A percentile compares a stretch with the other conserved stretches of the same genome.
Conservation (phyloP, 2,888 invertebrate genomes). For the Hesperia comma region DNA sequence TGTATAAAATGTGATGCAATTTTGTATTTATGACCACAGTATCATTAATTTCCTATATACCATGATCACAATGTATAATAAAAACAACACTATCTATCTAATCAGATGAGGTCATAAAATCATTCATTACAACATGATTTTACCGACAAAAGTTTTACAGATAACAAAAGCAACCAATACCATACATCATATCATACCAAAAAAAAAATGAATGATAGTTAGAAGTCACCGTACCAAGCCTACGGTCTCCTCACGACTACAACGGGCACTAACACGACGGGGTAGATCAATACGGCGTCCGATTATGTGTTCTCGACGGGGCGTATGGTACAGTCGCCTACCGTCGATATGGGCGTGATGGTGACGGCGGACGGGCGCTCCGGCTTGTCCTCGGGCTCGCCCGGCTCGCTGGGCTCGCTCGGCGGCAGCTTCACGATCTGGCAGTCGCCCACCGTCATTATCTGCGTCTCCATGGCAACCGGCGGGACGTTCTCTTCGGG, state of each 20-base stretch:
- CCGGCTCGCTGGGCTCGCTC: conserved; percentile 59
- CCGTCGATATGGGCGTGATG: conserved; percentile 76
- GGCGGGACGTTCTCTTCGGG: conserved; percentile 67
- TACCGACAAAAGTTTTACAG: too few relatives aligned
- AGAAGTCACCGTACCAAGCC: conserved; percentile 1
- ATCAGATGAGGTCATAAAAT: too few relatives aligned
- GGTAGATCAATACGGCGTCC: conserved; percentile 56
- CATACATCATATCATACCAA: too few relatives aligned
- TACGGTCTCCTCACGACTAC: conserved; percentile 6
- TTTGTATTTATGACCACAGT: too few relatives aligned
- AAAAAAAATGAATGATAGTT: too few relatives aligned
- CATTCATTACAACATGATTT: too few relatives aligned
- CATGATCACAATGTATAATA: too few relatives aligned
- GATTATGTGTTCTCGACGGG: conserved; percentile 75
- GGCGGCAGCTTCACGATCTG: conserved; percentile 78
- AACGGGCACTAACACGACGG: conserved; percentile 49
- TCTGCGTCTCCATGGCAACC: conserved; percentile 69
- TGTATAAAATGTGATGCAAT: too few relatives aligned
- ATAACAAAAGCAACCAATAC: too few relatives aligned
- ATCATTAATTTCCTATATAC: too few relatives aligned
- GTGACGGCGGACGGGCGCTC: conserved; percentile 61
- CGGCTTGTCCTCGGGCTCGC: conserved; percentile 62
- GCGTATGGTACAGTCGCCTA: conserved; percentile 79
- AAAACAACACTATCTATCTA: too few relatives aligned
- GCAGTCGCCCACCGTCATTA: conserved; percentile 81